phyloP scores from a whole-genome alignment of 2,888 invertebrate genomes.

The Tetrapedia diversipes region DNA sequence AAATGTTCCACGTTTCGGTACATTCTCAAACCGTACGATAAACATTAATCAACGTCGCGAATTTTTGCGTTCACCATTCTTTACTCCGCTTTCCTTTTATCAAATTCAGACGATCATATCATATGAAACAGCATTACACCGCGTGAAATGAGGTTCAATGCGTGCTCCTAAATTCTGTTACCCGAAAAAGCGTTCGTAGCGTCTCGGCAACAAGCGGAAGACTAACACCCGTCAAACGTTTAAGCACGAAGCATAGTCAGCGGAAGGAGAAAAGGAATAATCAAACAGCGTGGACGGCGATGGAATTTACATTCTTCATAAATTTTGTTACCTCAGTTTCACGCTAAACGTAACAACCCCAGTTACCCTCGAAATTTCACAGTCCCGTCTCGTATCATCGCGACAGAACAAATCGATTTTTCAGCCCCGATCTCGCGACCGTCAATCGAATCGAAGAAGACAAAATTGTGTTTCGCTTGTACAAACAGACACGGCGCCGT shows the following conservation, averaged over 20 bases:
- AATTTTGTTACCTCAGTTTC: not conserved
- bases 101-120: not conserved
- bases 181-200: not conserved
- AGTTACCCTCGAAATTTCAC: not conserved
- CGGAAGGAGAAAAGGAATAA: not conserved
- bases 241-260: not conserved
- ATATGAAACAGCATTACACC: not conserved
- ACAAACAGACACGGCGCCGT: not conserved
- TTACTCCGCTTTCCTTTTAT: too few species aligned
- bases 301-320: slow-evolving; percentile 3
- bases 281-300: too few species aligned
- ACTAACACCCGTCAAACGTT: slow-evolving; percentile 6
- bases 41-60: slow-evolving; percentile 3
- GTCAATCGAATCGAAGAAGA: slow-evolving; percentile 3
- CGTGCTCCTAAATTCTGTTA: not conserved
- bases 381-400: too few species aligned
- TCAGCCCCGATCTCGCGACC: not conserved
- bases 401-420: not conserved
- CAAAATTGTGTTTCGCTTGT: not conserved
- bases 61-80: not conserved
- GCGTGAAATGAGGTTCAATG: too few species aligned
- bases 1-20: not conserved
- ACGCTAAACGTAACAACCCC: not conserved
- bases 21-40: not conserved
- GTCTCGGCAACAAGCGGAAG: not conserved